These are phyloP conservation scores for Eurystomus gularis DNA, from an alignment of 2,113 vertebrate species.

Conservation along the genomic window DNA sequence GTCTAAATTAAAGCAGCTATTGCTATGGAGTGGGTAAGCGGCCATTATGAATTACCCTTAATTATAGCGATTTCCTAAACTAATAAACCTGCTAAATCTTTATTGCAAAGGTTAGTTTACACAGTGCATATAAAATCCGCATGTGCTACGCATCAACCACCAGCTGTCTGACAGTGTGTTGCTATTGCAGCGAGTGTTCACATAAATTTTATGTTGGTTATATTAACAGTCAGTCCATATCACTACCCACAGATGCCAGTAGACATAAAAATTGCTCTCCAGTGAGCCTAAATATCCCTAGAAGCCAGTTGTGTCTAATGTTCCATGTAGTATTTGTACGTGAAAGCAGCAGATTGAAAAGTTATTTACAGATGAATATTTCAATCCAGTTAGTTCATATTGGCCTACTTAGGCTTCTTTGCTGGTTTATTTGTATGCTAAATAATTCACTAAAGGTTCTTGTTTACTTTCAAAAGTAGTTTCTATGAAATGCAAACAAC, in stretches of 20 bases:
- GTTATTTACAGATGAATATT: constrained; percentile 95
- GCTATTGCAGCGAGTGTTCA: constrained; percentile 79
- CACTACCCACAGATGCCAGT: constrained; percentile 97
- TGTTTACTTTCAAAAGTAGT: constrained; percentile 78
- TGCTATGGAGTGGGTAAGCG: constrained; percentile 83
- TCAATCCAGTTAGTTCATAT: constrained; percentile 77
- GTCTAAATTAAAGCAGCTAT: constrained; percentile 87
- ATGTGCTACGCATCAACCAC: constrained; percentile 80
- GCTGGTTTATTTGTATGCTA: constrained; percentile 81
- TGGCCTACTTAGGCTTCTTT: constrained; percentile 77
- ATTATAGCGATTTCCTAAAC: constrained; percentile 97
- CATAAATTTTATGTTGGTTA: constrained; percentile 97
- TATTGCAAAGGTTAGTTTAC: constrained; percentile 96
- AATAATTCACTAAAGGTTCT: constrained; percentile 81
- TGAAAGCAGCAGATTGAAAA: constrained; percentile 88
- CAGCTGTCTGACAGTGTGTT: constrained; percentile 85
- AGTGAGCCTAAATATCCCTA: constrained; percentile 88
- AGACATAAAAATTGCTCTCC: constrained; percentile 96
- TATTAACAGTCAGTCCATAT: constrained; percentile 92
- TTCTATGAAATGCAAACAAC: constrained; percentile 79
- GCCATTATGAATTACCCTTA: constrained; percentile 99
- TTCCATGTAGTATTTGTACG: constrained; percentile 93
- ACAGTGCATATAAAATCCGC: constrained; percentile 84
- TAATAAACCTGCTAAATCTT: constrained; percentile 97
- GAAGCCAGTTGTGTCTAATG: constrained; percentile 95